phyloP scores from a whole-genome alignment of 2,797 vertebrate species.

The Hyperoplus lanceolatus region DNA sequence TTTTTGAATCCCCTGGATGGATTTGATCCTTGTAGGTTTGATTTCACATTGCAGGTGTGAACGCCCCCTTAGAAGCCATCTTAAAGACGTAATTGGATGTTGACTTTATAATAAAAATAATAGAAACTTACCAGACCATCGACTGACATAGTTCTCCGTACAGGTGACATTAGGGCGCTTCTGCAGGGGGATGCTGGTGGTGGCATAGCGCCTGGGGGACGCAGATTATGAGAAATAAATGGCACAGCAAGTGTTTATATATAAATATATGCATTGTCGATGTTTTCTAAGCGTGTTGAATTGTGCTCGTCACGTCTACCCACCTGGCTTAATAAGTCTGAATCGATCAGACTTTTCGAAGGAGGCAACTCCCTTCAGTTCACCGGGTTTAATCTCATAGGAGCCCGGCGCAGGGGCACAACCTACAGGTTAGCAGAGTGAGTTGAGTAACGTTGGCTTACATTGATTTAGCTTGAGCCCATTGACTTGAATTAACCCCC shows the following conservation, averaged over 20 bases:
- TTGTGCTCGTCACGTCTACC: slow-evolving; percentile 36
- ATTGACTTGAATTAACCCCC: neutral
- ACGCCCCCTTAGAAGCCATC: no score
- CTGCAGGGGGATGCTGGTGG: slow-evolving; percentile 67
- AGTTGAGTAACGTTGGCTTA: no score
- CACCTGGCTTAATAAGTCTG: slow-evolving; percentile 81
- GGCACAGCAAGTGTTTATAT: neutral
- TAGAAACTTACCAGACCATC: slow-evolving; percentile 83
- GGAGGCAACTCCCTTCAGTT: slow-evolving; percentile 83
- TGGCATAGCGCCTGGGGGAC: slow-evolving; percentile 53
- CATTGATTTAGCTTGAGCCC: neutral
- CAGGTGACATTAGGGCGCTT: slow-evolving; percentile 73
- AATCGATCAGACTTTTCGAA: slow-evolving; percentile 89
- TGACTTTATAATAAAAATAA: no score
- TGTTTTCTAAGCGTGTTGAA: neutral
- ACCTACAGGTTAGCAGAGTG: slow-evolving; percentile 77
- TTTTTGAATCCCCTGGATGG: no score
- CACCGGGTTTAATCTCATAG: slow-evolving; percentile 84
- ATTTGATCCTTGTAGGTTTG: no score
- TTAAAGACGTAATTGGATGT: neutral
- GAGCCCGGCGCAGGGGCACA: slow-evolving; percentile 85
- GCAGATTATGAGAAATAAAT: neutral
- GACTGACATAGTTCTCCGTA: slow-evolving; percentile 85
- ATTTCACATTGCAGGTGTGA: no score
- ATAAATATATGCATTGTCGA: neutral